Evolutionary conservation across 2,797 vertebrate genomes (phyloP), one percentile per base, ranked within the genome.

Genomic region (Aratinga solstitialis): DNA sequence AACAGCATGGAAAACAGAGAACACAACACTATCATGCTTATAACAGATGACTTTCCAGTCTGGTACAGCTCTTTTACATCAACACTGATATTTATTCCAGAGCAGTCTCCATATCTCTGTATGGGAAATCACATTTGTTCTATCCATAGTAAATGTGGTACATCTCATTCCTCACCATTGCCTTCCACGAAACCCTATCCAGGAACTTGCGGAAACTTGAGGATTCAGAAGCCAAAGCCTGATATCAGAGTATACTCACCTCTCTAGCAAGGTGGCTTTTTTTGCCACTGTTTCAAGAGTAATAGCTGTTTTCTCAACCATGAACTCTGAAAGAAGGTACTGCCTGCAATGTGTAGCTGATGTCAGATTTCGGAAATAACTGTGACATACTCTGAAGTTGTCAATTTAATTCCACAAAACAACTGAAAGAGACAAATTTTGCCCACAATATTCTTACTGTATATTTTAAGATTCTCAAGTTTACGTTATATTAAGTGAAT

Each of bases 291-390:
- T 65, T 90, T 11, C 21, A 62, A 59, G 62, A 38, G 30, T 50
- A 89, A 95, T 93, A 68, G 20, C 5, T 20, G 45, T 51, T 92
- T 95, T 92, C 90, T 72, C 78, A 95, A 54, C 38, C 79, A 85
- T 30, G 3, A 91, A 75, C 75, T 85, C 67, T 90, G 32, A 43
- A 95, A 80, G 30, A 51, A 58, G 11, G 74, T 75, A n/a, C 14
- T 83, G 32, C n/a, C 24, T 66, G 29, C 22, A 69, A 58, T 9
- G 4, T 32, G 23, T 19, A 58, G 42, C 6, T 76, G 18, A 54
- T 53, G 4, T 43, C 29, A 75, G 36, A 40, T 71, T 54, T 75
- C 69, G 72, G 56, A 86, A 92, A 86, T 27, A 0, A 34, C 8
- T 56, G 23, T 61, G 14, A 54, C 10, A 43, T 6, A 5, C 10